These are phyloP conservation scores for Noctua janthe DNA, from an alignment of 2,888 invertebrate species.

Conservation along the genomic window DNA sequence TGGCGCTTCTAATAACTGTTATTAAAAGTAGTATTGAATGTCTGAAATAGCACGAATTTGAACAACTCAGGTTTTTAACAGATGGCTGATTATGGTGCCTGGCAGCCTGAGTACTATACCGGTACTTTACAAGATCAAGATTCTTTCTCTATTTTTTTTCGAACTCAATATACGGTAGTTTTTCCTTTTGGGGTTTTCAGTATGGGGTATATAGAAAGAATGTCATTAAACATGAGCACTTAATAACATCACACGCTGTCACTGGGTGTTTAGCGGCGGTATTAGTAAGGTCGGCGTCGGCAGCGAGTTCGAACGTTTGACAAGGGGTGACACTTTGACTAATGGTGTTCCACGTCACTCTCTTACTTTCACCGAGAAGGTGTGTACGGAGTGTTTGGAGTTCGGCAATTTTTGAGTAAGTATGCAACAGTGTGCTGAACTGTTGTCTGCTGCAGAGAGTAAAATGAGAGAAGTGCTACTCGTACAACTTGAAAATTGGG, in stretches of 20 bases:
- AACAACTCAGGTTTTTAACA: neutral
- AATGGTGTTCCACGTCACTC: slow-evolving; percentile 84
- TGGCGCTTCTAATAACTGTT: neutral
- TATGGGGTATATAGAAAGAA: slow-evolving; percentile 60
- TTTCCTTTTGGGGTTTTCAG: neutral
- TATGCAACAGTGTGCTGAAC: slow-evolving; percentile 2
- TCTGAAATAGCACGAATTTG: neutral
- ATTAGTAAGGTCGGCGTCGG: slow-evolving; percentile 80
- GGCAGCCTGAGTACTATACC: neutral
- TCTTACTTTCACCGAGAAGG: slow-evolving; percentile 77
- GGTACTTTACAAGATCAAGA: neutral
- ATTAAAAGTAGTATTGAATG: neutral
- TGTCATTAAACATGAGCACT: slow-evolving; percentile 74
- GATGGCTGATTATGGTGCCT: neutral
- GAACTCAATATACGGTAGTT: neutral
- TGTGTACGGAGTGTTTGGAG: slow-evolving; percentile 58
- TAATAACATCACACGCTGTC: slow-evolving; percentile 84
- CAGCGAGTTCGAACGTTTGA: slow-evolving; percentile 84
- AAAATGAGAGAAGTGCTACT: neutral
- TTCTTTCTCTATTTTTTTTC: neutral
- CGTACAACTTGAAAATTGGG: neutral
- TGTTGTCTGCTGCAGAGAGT: neutral
- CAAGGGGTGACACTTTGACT: slow-evolving; percentile 89
- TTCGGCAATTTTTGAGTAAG: slow-evolving; percentile 24
- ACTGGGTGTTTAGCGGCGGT: slow-evolving; percentile 80